phyloP scores from a whole-genome alignment of 2,113 vertebrate genomes.

The Apus apus region DNA sequence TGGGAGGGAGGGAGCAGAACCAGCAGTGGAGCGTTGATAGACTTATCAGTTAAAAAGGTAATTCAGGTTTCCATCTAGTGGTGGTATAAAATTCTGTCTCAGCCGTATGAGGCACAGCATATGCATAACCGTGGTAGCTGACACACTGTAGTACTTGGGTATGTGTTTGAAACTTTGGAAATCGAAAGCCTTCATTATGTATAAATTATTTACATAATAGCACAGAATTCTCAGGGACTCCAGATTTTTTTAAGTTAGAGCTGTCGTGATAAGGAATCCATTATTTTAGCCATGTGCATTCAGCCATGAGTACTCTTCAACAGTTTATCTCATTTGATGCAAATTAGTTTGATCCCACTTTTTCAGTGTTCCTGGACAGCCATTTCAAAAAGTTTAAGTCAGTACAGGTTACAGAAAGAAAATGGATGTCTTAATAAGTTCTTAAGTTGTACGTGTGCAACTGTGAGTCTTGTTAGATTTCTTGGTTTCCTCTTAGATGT shows the following conservation, averaged over 20 bases:
- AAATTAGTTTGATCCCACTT: neutral
- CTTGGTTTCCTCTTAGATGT: neutral
- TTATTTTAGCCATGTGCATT: neutral
- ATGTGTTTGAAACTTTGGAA: neutral
- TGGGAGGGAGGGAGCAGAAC: neutral
- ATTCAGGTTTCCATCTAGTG: conserved; percentile 68
- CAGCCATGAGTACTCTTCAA: neutral
- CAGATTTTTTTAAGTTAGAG: neutral
- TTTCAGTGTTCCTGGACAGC: neutral
- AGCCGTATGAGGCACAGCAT: neutral
- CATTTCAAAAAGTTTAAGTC: neutral
- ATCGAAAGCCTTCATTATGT: neutral
- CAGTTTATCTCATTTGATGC: neutral
- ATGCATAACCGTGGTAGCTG: neutral
- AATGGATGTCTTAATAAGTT: neutral
- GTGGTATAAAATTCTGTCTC: conserved; percentile 14
- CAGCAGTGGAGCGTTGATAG: neutral
- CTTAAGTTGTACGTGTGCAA: neutral
- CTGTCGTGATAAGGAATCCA: neutral
- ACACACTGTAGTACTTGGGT: neutral
- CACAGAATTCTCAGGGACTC: neutral
- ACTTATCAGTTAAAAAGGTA: conserved; percentile 7
- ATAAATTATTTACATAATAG: neutral
- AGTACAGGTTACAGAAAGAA: neutral
- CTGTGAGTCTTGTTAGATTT: neutral